Evolutionary conservation across 2,797 vertebrate genomes (phyloP).

Genomic region (Diceros bicornis): DNA sequence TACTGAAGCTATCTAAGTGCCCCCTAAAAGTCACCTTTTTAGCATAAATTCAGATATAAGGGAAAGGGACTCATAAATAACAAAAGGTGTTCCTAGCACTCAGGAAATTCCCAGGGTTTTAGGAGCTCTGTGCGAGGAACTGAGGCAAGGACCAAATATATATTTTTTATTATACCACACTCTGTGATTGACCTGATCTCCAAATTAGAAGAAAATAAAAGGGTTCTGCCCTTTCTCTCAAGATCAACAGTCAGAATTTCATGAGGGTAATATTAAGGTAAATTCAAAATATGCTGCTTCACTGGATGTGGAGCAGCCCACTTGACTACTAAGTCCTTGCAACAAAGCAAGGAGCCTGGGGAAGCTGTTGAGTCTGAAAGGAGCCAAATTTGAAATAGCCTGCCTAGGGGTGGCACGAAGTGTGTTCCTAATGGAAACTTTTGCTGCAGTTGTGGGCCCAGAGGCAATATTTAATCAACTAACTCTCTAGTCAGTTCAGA

Average conservation of each 20-base stretch:
- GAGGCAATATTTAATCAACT: not conserved
- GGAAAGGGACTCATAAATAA: not conserved
- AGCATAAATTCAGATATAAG: not conserved
- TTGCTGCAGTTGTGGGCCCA: not conserved
- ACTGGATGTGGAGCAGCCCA: not conserved
- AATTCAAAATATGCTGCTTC: not conserved
- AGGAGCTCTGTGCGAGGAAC: not conserved
- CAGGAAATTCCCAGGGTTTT: constrained; percentile 1
- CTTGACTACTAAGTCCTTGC: not conserved
- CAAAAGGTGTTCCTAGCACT: not conserved
- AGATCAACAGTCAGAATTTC: constrained; percentile 2
- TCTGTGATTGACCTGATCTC: constrained; percentile 49
- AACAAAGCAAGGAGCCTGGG: not conserved
- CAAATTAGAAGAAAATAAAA: constrained; percentile 44
- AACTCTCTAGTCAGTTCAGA: constrained; percentile 21
- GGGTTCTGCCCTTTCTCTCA: not conserved
- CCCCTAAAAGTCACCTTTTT: not conserved
- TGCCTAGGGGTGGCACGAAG: not conserved
- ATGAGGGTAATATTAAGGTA: not conserved
- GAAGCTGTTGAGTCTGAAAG: not conserved
- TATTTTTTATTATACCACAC: not conserved
- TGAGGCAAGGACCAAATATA: not conserved
- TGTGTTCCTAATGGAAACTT: not conserved
- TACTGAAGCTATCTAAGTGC: not conserved
- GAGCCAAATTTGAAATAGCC: not conserved